A percentile compares a stretch with the other conserved stretches of the same genome.
Evolutionary conservation across 2,797 vertebrate genomes (phyloP).

Genomic region (Chelon auratus): DNA sequence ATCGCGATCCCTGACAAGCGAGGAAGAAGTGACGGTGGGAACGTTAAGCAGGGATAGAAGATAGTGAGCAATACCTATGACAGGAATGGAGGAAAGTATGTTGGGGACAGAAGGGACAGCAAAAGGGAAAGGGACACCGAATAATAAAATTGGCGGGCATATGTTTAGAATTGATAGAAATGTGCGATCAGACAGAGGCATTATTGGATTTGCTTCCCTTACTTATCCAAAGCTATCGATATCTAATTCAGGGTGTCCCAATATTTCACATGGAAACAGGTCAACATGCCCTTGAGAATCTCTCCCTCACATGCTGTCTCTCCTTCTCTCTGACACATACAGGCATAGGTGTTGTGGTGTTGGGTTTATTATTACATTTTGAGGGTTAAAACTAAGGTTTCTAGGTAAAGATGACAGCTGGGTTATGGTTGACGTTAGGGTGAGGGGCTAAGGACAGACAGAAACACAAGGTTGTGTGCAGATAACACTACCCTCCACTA

Average conservation of each 20-base stretch:
- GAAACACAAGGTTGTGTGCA: too few relatives aligned
- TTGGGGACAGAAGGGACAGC: not conserved
- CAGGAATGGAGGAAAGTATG: not conserved
- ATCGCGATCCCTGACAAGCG: slow-evolving; percentile 54
- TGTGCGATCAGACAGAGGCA: slow-evolving; percentile 2
- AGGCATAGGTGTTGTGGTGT: too few relatives aligned
- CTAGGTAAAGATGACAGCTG: too few relatives aligned
- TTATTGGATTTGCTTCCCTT: slow-evolving; percentile 8
- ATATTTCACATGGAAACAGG: slow-evolving; percentile 47
- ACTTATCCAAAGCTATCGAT: not conserved
- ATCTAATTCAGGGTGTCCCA: slow-evolving; percentile 39
- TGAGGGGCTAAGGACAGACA: too few relatives aligned
- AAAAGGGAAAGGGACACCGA: not conserved
- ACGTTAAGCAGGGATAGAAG: slow-evolving; percentile 32
- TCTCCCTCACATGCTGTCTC: not conserved
- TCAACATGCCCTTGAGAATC: slow-evolving; percentile 11
- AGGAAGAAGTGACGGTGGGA: slow-evolving; percentile 48
- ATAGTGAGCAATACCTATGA: slow-evolving; percentile 5
- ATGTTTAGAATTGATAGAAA: not conserved
- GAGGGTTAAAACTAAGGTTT: too few relatives aligned
- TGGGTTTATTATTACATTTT: too few relatives aligned
- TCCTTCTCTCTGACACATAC: not conserved
- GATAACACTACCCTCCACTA: too few relatives aligned
- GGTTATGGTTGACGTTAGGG: too few relatives aligned
- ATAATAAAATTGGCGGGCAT: not conserved